Conservation (phyloP, 1,140 invertebrate genomes). For the Papilio xuthus region DNA sequence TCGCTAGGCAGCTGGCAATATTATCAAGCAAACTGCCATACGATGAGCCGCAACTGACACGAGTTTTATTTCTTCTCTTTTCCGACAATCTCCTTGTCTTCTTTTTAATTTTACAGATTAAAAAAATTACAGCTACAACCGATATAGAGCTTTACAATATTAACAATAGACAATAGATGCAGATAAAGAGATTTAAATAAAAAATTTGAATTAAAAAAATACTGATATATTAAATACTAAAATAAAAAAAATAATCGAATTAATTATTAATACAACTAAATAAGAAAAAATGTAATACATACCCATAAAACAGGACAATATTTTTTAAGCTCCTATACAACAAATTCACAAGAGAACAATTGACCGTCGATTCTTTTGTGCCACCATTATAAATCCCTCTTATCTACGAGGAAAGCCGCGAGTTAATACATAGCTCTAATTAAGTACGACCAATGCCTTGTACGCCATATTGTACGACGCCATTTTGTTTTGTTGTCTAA, state of each 20-base stretch:
- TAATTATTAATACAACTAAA: neutral
- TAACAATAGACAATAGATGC: neutral
- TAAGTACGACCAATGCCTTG: constrained; percentile 43
- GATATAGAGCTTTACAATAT: neutral
- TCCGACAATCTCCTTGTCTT: constrained; percentile 42
- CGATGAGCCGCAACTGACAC: constrained; percentile 77
- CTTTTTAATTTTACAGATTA: neutral
- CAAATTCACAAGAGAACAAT: constrained; percentile 40
- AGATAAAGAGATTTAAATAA: no score
- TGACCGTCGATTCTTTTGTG: constrained; percentile 14
- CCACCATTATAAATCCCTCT: constrained; percentile 54
- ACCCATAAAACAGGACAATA: constrained; percentile 9
- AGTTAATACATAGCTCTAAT: constrained; percentile 58
- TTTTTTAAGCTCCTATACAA: constrained; percentile 36
- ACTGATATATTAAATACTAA: neutral
- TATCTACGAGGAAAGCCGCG: constrained; percentile 75
- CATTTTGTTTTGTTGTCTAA: constrained; percentile 33
- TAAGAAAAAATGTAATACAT: constrained; percentile 11
- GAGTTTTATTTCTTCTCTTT: constrained; percentile 58
- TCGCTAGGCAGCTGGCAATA: constrained; percentile 79
- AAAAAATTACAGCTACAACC: neutral
- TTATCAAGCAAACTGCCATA: constrained; percentile 77
- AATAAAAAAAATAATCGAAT: neutral
- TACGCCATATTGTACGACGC: constrained; percentile 32
- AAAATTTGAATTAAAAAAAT: neutral